phyloP scores from a whole-genome alignment of 2,113 vertebrate species.

The Caranx ignobilis region DNA sequence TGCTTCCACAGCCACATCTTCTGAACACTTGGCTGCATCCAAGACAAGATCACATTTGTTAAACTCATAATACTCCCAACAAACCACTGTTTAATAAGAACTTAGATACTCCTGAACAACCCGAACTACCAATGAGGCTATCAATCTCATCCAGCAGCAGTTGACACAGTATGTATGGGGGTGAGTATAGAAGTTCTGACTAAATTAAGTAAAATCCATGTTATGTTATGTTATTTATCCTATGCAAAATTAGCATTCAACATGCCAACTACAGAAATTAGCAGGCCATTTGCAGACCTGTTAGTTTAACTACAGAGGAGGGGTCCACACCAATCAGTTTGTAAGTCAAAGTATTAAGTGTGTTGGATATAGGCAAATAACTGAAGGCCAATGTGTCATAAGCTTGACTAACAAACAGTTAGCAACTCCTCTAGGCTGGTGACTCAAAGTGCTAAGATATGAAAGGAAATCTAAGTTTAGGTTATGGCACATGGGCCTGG shows the following conservation, averaged over 20 bases:
- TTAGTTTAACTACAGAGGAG: neutral
- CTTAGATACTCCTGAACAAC: neutral
- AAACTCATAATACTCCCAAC: neutral
- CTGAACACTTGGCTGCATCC: slow-evolving; percentile 56
- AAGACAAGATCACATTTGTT: neutral
- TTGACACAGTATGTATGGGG: neutral
- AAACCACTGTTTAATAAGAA: neutral
- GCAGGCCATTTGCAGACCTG: neutral
- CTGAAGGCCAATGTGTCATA: neutral
- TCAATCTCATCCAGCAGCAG: neutral
- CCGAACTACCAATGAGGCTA: neutral
- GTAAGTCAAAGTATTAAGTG: neutral
- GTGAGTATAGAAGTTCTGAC: neutral
- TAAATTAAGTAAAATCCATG: neutral
- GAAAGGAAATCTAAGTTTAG: slow-evolving; percentile 13
- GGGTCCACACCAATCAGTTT: neutral
- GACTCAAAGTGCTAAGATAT: slow-evolving; percentile 2
- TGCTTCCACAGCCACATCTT: slow-evolving; percentile 68
- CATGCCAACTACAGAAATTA: neutral
- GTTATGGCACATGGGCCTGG: neutral
- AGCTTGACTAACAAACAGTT: slow-evolving; percentile 3
- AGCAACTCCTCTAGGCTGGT: neutral
- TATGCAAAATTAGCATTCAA: no score
- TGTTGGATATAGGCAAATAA: neutral
- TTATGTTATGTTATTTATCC: no score